Percentiles rank a stretch among this genome's conserved stretches.
Evolutionary conservation across 92 coral and sea anemone species (phyloP).

Genomic region (Pocillopora grandis): DNA sequence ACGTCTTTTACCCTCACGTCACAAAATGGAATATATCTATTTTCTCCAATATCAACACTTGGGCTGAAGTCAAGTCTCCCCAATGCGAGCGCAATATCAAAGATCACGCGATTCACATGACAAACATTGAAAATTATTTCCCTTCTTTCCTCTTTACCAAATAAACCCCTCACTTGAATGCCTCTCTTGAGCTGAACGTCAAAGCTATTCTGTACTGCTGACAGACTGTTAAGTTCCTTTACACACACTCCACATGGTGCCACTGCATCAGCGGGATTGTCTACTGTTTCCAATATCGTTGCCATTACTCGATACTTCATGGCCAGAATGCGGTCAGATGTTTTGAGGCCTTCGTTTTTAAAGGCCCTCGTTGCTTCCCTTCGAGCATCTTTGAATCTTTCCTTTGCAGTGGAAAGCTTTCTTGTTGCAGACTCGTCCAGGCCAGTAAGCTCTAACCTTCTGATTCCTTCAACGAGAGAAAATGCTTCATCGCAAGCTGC

Average conservation of each 20-base stretch:
- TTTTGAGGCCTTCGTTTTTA: no score
- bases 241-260: neutral
- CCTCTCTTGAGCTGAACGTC: neutral
- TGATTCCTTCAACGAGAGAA: neutral
- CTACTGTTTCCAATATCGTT: no score
- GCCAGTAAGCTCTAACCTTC: neutral
- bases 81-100: neutral
- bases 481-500: no score
- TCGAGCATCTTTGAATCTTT: no score
- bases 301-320: no score
- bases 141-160: slow-evolving; percentile 11
- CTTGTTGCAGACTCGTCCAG: neutral
- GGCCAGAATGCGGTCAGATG: no score
- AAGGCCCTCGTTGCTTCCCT: no score
- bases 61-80: neutral
- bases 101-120: slow-evolving; percentile 33
- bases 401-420: neutral
- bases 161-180: neutral
- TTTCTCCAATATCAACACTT: slow-evolving; percentile 4
- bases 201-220: slow-evolving; percentile 1
- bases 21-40: slow-evolving; percentile 6
- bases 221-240: neutral
- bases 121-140: slow-evolving; percentile 27
- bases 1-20: neutral
- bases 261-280: no score